Evolutionary conservation across 2,113 vertebrate genomes (phyloP), one percentile per base, ranked within the genome.

Genomic region (Mastomys coucha): DNA sequence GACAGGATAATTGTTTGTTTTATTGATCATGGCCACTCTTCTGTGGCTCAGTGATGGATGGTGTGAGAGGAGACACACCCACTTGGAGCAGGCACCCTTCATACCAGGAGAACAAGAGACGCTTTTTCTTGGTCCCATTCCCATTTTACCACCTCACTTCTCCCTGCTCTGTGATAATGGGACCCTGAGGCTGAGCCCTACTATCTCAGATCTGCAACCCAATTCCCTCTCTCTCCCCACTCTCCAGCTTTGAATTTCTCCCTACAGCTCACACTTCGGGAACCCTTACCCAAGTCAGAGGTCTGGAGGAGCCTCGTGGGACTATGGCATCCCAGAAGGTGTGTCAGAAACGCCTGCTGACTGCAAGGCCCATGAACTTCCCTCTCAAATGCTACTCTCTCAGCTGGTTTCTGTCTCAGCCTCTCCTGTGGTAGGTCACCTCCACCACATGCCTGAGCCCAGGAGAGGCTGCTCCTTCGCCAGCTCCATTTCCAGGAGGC

Each of bases 1-100:
- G 98, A 98, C 96, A 97, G 97, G 97, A 98, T 98, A 98, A 98
- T 97, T 98, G 98, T 98, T 98, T 98, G 97, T 94, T 98, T 98
- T 98, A 98, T 98, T 98, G 98, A 98, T 98, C 96, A 89, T 96
- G 95, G 98, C 76, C 98, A 98, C 96, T 97, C 89, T 97, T 98
- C 97, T 95, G 95, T 65, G 97, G 96, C 95, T 95, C 96, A 80
- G 85, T 70, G 97, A 98, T 98, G 97, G 98, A 97, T 97, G 94
- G 73, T 58, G 31, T 81, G 88, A 51, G 75, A 88, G 96, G 84
- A 95, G 69, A 76, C 93, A 96, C 95, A 97, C 93, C 89, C 96
- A 95, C 91, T 90, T 51, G 91, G 84, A 51, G 36, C 69, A 81
- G 93, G 95, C 85, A 19, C 53, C 14, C 53, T 22, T 81, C 80